A percentile compares a stretch with the other conserved stretches of the same genome.
Evolutionary conservation across 2,888 invertebrate genomes (phyloP).

Genomic region (Hipparchia semele): DNA sequence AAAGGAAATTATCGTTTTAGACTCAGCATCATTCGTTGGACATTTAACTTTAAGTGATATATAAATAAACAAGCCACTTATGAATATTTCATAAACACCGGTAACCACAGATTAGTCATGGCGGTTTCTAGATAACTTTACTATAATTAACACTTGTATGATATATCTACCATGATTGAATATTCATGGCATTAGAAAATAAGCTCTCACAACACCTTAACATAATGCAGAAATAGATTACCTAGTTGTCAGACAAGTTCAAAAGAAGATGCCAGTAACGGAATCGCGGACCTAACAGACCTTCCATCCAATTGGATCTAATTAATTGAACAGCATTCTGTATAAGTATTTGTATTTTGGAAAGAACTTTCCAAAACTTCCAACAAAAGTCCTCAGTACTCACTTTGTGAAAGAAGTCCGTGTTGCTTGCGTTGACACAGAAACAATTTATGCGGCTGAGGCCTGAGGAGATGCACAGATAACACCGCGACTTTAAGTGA

Average conservation of each 20-base stretch:
- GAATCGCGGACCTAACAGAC: slow-evolving; percentile 62
- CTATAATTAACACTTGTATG: slow-evolving; percentile 23
- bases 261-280: slow-evolving; percentile 71
- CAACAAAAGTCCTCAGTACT: slow-evolving; percentile 20
- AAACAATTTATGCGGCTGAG: slow-evolving; percentile 24
- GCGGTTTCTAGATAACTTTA: slow-evolving; percentile 22
- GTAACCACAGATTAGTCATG: slow-evolving; percentile 43
- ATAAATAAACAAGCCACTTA: slow-evolving; percentile 40
- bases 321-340: slow-evolving; percentile 39
- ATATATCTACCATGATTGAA: slow-evolving; percentile 29
- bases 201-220: not conserved
- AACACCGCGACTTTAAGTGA: slow-evolving; percentile 32
- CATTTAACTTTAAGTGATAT: slow-evolving; percentile 31
- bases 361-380: slow-evolving; percentile 37
- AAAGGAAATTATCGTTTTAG: slow-evolving; percentile 1
- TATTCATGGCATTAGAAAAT: slow-evolving; percentile 41
- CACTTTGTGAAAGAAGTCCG: slow-evolving; percentile 23
- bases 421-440: slow-evolving; percentile 27
- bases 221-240: slow-evolving; percentile 25
- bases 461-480: slow-evolving; percentile 28
- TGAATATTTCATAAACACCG: slow-evolving; percentile 43
- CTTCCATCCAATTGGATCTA: slow-evolving; percentile 51
- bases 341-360: slow-evolving; percentile 30
- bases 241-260: slow-evolving; percentile 63
- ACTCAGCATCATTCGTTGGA: not conserved